These are phyloP conservation scores for Toxotes lorentzi DNA, from an alignment of 2,797 vertebrate species.

Conservation along the genomic window DNA sequence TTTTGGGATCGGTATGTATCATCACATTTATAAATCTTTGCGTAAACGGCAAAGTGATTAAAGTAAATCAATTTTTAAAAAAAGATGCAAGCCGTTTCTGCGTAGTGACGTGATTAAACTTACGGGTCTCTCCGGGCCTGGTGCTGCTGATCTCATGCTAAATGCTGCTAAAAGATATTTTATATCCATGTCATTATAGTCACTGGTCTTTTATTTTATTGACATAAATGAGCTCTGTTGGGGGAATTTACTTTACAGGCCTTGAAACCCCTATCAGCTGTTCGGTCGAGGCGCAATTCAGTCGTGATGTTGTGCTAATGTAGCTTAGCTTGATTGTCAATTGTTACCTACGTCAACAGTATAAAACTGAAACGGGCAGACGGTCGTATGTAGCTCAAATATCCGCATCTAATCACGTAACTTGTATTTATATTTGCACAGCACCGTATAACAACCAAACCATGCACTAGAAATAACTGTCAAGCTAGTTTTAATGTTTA, in stretches of 20 bases:
- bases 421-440: fast-evolving
- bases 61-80: not conserved
- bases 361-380: not conserved
- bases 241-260: not conserved
- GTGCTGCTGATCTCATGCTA: not conserved
- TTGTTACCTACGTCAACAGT: constrained; percentile 77
- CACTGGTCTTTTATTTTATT: fast-evolving
- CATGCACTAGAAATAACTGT: fast-evolving
- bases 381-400: not conserved
- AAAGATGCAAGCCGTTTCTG: constrained; percentile 1
- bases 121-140: constrained; percentile 54
- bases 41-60: not conserved
- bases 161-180: fast-evolving
- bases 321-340: constrained; percentile 65
- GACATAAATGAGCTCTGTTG: fast-evolving
- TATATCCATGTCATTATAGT: fast-evolving
- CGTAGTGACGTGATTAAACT: constrained; percentile 67
- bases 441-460: fast-evolving
- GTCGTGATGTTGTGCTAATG: constrained; percentile 54
- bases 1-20: constrained; percentile 77
- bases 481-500: not conserved
- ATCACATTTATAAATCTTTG: fast-evolving
- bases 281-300: not conserved
- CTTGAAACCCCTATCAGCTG: not conserved
- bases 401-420: fast-evolving